A percentile compares a stretch with the other conserved stretches of the same genome.
phyloP scores from a whole-genome alignment of 1,140 invertebrate genomes.

The Cyclargus thomasi region DNA sequence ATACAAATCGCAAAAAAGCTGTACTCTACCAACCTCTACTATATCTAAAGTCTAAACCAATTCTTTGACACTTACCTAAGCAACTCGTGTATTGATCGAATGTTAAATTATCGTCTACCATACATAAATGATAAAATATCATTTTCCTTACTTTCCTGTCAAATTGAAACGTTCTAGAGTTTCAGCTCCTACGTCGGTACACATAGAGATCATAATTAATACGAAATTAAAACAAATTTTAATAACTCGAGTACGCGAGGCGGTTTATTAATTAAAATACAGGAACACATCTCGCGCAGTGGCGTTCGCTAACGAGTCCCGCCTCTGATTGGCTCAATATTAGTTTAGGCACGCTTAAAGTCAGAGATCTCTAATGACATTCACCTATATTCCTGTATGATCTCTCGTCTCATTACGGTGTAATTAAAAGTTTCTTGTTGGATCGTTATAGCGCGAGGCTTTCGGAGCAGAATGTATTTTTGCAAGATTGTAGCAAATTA shows the following conservation, averaged over 20 bases:
- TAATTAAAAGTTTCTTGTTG: neutral
- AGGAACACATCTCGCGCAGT: conserved; percentile 9
- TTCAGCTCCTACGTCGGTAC: neutral
- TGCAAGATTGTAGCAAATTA: too few relatives aligned
- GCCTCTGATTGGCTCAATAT: conserved; percentile 15
- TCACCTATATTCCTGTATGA: conserved; percentile 6
- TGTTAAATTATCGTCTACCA: neutral
- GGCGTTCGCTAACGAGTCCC: conserved; percentile 2
- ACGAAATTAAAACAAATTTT: neutral
- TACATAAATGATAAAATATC: neutral
- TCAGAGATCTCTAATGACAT: conserved; percentile 7
- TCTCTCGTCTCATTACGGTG: neutral
- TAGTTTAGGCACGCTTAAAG: conserved; percentile 13
- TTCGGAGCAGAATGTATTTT: too few relatives aligned
- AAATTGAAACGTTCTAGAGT: neutral
- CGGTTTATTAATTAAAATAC: conserved; percentile 14
- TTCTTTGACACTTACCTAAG: too few relatives aligned
- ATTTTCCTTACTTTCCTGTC: neutral
- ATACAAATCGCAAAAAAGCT: too few relatives aligned
- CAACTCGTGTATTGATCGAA: too few relatives aligned
- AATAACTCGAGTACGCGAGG: neutral
- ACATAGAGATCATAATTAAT: neutral
- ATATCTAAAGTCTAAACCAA: too few relatives aligned
- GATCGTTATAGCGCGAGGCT: too few relatives aligned
- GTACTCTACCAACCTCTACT: too few relatives aligned